Base-by-base conservation (phyloP, 2,113 vertebrate genomes). In the Eudyptes chrysolophus region DNA sequence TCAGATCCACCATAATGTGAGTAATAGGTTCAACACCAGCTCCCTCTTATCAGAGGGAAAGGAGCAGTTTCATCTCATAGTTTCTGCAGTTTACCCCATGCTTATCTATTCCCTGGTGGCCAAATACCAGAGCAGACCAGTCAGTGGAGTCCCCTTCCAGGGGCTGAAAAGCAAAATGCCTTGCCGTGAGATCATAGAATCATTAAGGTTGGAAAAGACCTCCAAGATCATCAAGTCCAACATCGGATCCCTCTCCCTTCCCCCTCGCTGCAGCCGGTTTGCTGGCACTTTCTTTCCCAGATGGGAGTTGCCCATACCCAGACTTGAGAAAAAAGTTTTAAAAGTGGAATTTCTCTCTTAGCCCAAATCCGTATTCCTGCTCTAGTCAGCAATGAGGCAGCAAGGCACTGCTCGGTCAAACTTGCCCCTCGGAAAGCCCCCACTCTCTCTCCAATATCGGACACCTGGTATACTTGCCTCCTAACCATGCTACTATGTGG, bases 1-100 rank as follows among this genome's bases (percentile, higher is more conserved):
- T 96, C 92, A 95, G 81, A 97, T 92, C 84, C 75, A 75, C 69
- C 38, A 65, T 94, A 94, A 94, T 94, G 92, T 97, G 77, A 92
- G 84, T 94, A 97, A 95, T 92, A 92, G 90, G 58, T 97, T 97
- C 81, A 94, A 75, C 71, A 95, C 62, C 58, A 76, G 26, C 62
- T 94, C 74, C 34, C 21, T 84, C 78, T 95, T 94, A 79, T 90
- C 94, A 83, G 68, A 94, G 34, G 32, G 58, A 87, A 94, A 92
- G 72, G 20, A 97, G 76, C 55, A 72, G 78, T 92, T 96, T 96
- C 80, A 93, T 86, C 87, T 94, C 74, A 75, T 32, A 68, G 80
- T 84, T 94, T 95, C 92, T 95, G 61, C 68, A 82, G 87, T 48
- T 38, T 68, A 61, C 34, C 42, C 78, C 54, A 44, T 48, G 52